A percentile compares a stretch with the other conserved stretches of the same genome.
phyloP scores from a whole-genome alignment of 92 coral and sea anemone species.

The Heliopora coerulea region DNA sequence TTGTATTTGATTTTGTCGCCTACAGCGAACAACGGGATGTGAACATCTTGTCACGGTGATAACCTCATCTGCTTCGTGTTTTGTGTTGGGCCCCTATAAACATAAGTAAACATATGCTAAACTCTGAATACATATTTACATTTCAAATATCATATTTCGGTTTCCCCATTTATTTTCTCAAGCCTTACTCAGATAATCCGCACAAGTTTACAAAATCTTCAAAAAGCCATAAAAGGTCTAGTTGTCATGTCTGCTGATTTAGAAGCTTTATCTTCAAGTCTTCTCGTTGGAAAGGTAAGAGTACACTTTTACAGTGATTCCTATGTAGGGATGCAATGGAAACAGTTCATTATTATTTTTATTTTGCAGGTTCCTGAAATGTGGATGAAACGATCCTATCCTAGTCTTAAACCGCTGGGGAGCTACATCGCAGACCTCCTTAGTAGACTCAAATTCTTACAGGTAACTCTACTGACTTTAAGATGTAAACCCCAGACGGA shows the following conservation, averaged over 20 bases:
- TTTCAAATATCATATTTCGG: no score
- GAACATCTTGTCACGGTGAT: no score
- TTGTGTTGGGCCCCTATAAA: no score
- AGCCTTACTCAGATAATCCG: constrained; percentile 91
- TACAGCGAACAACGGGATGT: no score
- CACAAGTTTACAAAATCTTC: constrained; percentile 93
- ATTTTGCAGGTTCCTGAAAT: constrained; percentile 80
- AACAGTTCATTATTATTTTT: neutral
- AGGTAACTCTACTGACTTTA: constrained; percentile 63
- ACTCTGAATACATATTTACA: no score
- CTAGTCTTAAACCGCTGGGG: constrained; percentile 95
- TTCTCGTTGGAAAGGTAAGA: constrained; percentile 89
- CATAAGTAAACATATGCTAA: no score
- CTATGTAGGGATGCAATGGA: neutral
- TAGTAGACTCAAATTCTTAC: constrained; percentile 88
- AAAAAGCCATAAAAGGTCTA: constrained; percentile 97
- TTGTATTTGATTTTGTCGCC: no score
- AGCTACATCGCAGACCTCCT: constrained; percentile 93
- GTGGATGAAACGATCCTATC: constrained; percentile 99
- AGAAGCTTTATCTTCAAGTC: constrained; percentile 86
- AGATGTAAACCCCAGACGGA: no score
- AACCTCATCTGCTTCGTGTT: no score
- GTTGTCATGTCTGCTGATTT: constrained; percentile 97
- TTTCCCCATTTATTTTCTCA: constrained; percentile 4
- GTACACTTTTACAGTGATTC: neutral